Evolutionary conservation across 2,797 vertebrate genomes (phyloP), one percentile per base, ranked within the genome.

Genomic region (Spinibarbus caldwelli): DNA sequence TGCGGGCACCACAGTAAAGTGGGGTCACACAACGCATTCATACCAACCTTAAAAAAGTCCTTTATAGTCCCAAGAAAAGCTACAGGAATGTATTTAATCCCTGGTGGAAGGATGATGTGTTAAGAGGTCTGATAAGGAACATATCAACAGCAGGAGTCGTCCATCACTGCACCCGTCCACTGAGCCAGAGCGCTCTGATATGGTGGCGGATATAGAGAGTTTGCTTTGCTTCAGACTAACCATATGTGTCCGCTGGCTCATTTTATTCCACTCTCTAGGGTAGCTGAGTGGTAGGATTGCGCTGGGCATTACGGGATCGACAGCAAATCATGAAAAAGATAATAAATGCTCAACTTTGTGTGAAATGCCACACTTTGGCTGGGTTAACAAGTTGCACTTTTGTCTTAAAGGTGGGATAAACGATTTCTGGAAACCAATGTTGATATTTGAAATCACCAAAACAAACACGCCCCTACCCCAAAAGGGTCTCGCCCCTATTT

Each of bases 91-190:
- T 57, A 11, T 70, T 70, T 23, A 73, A 77, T 41, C 45, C 43
- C 73, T 17, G n/a, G 73, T 75, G 29, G 71, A 66, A 31, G 43
- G 23, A 49, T 15, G 23, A 38, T 21, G 31, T 67, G 82, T 76
- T 83, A 54, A 49, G 72, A 77, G 72, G 43, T 49, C 31, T 84
- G 62, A 76, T 84, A 84, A 52, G 68, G 6, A 54, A 77, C 72
- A 67, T 34, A 73, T 73, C 52, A 82, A 19, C 59, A 23, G 5
- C 38, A 66, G 31, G 21, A 76, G 78, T 66, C n/a, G 45, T 70
- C 45, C 29, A 11, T 80, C 78, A 15, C 31, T 68, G 62, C 62
- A 29, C 36, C 47, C 11, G 4, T 31, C 45, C 81, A 62, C 54
- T 82, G 49, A 82, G 52, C 36, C 49, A 59, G 19, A 49, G 14